Conservation (phyloP, 2,113 vertebrate species). For the Xenopus laevis region DNA sequence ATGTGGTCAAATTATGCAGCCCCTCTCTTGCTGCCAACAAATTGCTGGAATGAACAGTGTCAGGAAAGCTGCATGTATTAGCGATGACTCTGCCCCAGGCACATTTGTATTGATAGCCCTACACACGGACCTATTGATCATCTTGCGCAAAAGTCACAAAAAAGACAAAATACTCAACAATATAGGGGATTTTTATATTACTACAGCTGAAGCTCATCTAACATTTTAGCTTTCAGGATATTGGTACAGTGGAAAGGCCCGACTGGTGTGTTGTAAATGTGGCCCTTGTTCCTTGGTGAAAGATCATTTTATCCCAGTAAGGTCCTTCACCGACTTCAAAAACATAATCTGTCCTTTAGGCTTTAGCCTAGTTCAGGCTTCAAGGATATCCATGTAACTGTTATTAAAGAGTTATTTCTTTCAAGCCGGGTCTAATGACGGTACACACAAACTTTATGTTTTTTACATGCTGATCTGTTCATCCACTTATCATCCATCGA, state of each 20-base stretch:
- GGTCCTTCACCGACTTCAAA: too few species aligned
- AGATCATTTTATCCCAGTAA: too few species aligned
- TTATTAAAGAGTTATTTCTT: too few species aligned
- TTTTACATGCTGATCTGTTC: too few species aligned
- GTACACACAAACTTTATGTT: too few species aligned
- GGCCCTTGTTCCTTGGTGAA: too few species aligned
- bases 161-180: slow-evolving; percentile 35
- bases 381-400: too few species aligned
- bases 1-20: slow-evolving; percentile 46
- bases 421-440: too few species aligned
- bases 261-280: too few species aligned
- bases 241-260: slow-evolving; percentile 17
- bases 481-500: too few species aligned
- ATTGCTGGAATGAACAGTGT: slow-evolving; percentile 46
- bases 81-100: slow-evolving; percentile 41
- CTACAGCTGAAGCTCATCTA: slow-evolving; percentile 23
- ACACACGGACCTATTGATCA: slow-evolving; percentile 46
- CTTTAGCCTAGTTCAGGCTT: too few species aligned
- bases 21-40: slow-evolving; percentile 44
- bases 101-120: slow-evolving; percentile 44
- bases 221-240: slow-evolving; percentile 28
- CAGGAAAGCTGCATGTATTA: slow-evolving; percentile 45
- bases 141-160: slow-evolving; percentile 42
- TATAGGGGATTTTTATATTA: slow-evolving; percentile 31
- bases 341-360: too few species aligned